Conservation (phyloP, 2,113 vertebrate genomes). For the Arothron firmamentum region DNA sequence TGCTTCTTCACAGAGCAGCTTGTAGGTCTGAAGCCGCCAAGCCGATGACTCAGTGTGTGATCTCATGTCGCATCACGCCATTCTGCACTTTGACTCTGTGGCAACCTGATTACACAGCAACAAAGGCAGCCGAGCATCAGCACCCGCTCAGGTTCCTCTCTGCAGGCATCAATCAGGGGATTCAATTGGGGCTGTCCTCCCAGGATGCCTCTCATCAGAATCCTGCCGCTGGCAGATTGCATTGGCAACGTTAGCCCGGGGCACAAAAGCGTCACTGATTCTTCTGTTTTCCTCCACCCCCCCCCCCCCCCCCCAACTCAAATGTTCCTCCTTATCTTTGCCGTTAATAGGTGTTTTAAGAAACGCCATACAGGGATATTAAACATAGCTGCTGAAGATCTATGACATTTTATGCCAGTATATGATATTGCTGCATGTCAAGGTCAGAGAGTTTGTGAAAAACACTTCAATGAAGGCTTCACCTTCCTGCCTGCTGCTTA, state of each 20-base stretch:
- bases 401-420: conserved; percentile 35
- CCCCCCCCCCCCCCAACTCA: background rate
- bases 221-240: conserved; percentile 35
- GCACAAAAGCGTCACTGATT: conserved; percentile 17
- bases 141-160: conserved; percentile 29
- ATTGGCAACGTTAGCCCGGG: conserved; percentile 38
- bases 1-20: conserved; percentile 16
- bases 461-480: too few species aligned
- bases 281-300: background rate
- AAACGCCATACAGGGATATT: conserved; percentile 45
- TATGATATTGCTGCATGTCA: background rate
- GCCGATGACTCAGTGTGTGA: conserved; percentile 35
- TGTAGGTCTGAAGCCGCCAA: conserved; percentile 11
- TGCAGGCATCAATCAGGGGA: conserved; percentile 13
- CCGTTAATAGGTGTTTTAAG: conserved; percentile 48
- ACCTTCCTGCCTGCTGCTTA: too few species aligned
- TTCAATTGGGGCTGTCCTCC: conserved; percentile 8
- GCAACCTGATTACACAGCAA: conserved; percentile 28
- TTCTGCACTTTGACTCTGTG: conserved; percentile 2
- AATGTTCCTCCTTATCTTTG: conserved; percentile 10
- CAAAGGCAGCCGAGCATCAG: conserved; percentile 12
- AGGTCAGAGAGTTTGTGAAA: background rate
- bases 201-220: conserved; percentile 24
- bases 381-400: conserved; percentile 34
- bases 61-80: conserved; percentile 23